Percentiles rank a stretch among this genome's conserved stretches.
phyloP scores from a whole-genome alignment of 2,888 invertebrate genomes.

The Stenichneumon culpator region DNA sequence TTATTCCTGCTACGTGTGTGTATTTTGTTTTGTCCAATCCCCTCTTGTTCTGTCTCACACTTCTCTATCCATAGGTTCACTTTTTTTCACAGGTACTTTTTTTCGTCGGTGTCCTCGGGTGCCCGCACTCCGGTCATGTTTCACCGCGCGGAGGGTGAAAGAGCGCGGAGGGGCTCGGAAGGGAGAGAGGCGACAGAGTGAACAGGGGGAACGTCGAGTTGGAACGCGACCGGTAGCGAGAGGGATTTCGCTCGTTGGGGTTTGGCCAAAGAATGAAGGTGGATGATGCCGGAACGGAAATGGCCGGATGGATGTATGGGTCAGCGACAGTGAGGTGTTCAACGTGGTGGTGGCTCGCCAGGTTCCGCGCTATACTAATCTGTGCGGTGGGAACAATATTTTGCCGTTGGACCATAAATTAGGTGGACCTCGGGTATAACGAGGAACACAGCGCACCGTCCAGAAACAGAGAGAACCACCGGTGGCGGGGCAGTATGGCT shows the following conservation, averaged over 20 bases:
- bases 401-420: conserved; percentile 76
- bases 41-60: background rate
- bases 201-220: background rate
- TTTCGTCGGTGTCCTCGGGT: background rate
- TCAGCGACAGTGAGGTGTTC: conserved; percentile 40
- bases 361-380: conserved; percentile 73
- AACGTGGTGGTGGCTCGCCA: background rate
- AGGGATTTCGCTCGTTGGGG: conserved; percentile 58
- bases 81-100: background rate
- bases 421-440: conserved; percentile 70
- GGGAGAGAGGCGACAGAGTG: conserved; percentile 19
- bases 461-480: conserved; percentile 44
- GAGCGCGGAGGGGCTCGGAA: background rate
- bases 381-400: conserved; percentile 78
- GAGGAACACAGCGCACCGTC: conserved; percentile 23
- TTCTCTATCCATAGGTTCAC: conserved; percentile 12
- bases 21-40: background rate
- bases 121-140: conserved; percentile 39
- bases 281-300: conserved; percentile 12
- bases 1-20: background rate
- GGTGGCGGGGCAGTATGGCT: conserved; percentile 32
- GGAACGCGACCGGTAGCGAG: conserved; percentile 25
- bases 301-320: conserved; percentile 39
- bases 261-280: conserved; percentile 65
- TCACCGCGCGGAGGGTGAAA: conserved; percentile 32